Conservation (phyloP, 2,113 vertebrate species). For the Pygoscelis antarcticus region DNA sequence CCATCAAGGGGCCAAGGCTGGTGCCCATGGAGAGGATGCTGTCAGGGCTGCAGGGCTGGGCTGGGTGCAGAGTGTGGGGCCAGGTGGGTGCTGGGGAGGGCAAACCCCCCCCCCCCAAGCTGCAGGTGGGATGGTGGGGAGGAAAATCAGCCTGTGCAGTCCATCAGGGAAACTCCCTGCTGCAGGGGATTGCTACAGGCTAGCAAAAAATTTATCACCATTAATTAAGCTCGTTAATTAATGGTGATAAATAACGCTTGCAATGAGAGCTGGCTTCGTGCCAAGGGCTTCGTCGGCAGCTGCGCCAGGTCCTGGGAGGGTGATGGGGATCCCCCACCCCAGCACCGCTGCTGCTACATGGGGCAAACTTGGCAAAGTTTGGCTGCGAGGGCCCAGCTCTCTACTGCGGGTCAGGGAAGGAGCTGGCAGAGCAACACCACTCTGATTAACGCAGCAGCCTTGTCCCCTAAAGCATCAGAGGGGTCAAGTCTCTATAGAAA, state of each 20-base stretch:
- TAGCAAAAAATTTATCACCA: no score
- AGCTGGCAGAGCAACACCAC: fast-evolving
- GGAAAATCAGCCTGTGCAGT: neutral
- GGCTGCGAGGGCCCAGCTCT: neutral
- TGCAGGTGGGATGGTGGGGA: neutral
- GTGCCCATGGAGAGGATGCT: neutral
- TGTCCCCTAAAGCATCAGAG: neutral
- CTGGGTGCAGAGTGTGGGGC: neutral
- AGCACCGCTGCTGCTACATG: fast-evolving
- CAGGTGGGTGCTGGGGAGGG: neutral
- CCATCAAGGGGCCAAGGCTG: fast-evolving
- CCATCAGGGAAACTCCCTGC: neutral
- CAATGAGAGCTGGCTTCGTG: neutral
- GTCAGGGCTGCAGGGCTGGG: neutral
- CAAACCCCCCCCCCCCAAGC: fast-evolving
- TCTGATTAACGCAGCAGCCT: neutral
- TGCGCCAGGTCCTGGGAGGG: fast-evolving
- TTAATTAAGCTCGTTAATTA: neutral
- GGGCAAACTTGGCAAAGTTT: neutral
- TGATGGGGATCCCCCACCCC: fast-evolving
- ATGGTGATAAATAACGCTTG: neutral
- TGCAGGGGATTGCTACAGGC: neutral
- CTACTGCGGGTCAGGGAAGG: neutral
- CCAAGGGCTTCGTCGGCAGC: neutral
- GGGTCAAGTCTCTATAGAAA: conserved; percentile 17